Evolutionary conservation across 2,113 vertebrate genomes (phyloP).

Genomic region (Apteryx owenii): DNA sequence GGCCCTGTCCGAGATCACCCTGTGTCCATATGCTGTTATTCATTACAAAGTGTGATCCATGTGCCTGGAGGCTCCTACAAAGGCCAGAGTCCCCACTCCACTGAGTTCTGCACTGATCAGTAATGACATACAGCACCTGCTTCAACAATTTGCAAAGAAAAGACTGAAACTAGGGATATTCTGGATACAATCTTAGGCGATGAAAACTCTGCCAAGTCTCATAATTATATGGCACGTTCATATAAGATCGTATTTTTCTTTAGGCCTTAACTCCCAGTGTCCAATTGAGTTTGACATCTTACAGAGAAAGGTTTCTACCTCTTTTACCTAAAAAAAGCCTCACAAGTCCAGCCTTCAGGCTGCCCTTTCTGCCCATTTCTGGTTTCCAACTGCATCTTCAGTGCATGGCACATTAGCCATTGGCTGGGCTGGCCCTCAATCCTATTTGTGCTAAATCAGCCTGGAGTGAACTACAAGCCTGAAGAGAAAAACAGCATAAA

Average conservation of each 20-base stretch:
- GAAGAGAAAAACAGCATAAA: neutral
- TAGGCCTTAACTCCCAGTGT: neutral
- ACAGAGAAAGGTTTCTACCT: neutral
- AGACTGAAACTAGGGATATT: neutral
- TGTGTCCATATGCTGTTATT: constrained; percentile 13
- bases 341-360: neutral
- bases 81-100: constrained; percentile 16
- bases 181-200: neutral
- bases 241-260: neutral
- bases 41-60: constrained; percentile 29
- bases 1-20: neutral
- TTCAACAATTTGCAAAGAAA: constrained; percentile 17
- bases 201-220: neutral
- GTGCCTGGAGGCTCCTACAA: constrained; percentile 12
- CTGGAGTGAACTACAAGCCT: neutral
- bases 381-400: neutral
- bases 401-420: neutral
- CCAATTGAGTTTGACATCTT: neutral
- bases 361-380: neutral
- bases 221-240: neutral
- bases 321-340: neutral
- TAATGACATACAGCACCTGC: constrained; percentile 31
- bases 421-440: neutral
- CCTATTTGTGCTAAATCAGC: neutral
- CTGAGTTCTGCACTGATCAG: constrained; percentile 8